A percentile compares a stretch with the other conserved stretches of the same genome.
Evolutionary conservation across 2,797 vertebrate genomes (phyloP).

Genomic region (Neostethus bicornis): DNA sequence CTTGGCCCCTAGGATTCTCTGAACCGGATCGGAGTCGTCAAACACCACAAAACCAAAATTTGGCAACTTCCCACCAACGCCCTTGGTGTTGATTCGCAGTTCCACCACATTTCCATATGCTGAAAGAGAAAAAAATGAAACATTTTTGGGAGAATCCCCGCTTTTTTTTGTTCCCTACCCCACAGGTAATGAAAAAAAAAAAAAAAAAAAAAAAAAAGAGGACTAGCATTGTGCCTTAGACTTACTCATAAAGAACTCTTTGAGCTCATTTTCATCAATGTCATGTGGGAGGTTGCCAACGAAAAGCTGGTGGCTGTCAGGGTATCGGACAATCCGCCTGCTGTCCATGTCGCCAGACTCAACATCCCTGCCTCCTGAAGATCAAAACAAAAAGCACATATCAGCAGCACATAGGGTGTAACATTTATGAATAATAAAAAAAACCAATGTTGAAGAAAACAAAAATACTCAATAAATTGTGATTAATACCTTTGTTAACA

Average conservation of each 20-base stretch:
- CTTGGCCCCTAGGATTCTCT: slow-evolving; percentile 96
- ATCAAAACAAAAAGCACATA: background rate
- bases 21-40: slow-evolving; percentile 95
- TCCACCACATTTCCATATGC: slow-evolving; percentile 96
- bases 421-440: background rate
- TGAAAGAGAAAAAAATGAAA: slow-evolving; percentile 45
- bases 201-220: background rate
- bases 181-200: background rate
- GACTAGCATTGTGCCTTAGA: slow-evolving; percentile 18
- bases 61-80: slow-evolving; percentile 93
- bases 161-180: background rate
- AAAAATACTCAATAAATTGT: background rate
- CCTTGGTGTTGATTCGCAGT: slow-evolving; percentile 98
- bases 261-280: slow-evolving; percentile 98
- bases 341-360: slow-evolving; percentile 90
- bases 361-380: slow-evolving; percentile 85
- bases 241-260: slow-evolving; percentile 99
- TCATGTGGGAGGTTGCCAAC: slow-evolving; percentile 98
- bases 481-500: slow-evolving; percentile 79
- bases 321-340: slow-evolving; percentile 91
- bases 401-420: background rate
- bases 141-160: background rate
- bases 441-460: background rate
- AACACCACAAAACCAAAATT: slow-evolving; percentile 99
- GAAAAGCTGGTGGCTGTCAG: slow-evolving; percentile 98